Evolutionary conservation across 2,113 vertebrate species (phyloP), one percentile per base, ranked within the genome.

Genomic region (Nothobranchius furzeri): DNA sequence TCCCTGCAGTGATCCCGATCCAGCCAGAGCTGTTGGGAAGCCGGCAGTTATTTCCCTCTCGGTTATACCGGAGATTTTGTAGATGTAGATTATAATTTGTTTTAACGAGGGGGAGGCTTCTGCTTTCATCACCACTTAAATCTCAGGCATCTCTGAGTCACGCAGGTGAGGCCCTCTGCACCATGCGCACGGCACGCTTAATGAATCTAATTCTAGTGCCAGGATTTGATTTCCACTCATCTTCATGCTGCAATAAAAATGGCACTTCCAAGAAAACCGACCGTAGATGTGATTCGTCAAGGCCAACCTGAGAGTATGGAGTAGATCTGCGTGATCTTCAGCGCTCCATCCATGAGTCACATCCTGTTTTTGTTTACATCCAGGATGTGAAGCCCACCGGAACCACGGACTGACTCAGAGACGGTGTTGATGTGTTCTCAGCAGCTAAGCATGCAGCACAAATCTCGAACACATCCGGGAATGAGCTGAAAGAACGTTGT

Each of bases 121-220:
- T 76, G 46, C 72, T 72, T 75, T 77, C 70, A 75, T 62, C 60
- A 7, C 72, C 75, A 79, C 72, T 86, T 78, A 84, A 74, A 75
- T 82, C 73, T 76, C 37, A 12, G 71, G 71, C 50, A 45, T 42
- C 51, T 65, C 77, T 81, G 85, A 78, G 64, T 83, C 80, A 77
- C 0, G 47, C 70, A 75, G 74, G 75, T 52, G 13, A n/a, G 61
- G 35, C 68, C 68, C 64, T 67, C 57, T 62, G 74, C 59, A 65
- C 67, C 69, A 48, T 65, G 60, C 30, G 48, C 68, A 68, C 30
- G 46, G 60, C 47, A 60, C 36, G 56, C 73, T 77, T 87, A 82
- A 87, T 87, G 70, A 72, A 76, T 86, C 81, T 86, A 76, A 85
- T 83, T 87, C 76, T 76, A 87, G 76, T 1, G 4, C 70, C 7